phyloP scores from a whole-genome alignment of 1,140 invertebrate genomes.

The Monomorium pharaonis region DNA sequence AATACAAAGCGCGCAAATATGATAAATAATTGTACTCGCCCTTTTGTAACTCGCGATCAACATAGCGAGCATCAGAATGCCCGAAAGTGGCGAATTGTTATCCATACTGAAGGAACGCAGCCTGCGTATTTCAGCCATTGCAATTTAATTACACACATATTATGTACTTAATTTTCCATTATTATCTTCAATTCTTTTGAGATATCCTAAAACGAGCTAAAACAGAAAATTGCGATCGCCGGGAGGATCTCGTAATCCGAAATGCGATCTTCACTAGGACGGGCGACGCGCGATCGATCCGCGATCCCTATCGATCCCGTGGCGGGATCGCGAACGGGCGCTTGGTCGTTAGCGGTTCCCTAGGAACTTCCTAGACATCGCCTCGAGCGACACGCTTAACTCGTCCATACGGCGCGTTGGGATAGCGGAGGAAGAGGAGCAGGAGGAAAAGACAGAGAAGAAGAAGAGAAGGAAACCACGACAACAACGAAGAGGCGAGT shows the following conservation, averaged over 20 bases:
- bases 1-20: background rate
- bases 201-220: background rate
- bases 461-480: background rate
- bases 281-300: slow-evolving; percentile 2
- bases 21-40: background rate
- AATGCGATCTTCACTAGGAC: background rate
- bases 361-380: slow-evolving; percentile 79
- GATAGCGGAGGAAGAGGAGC: background rate
- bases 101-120: background rate
- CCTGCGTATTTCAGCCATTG: background rate
- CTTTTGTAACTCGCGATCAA: background rate
- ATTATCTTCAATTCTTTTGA: background rate
- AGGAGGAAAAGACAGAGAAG: slow-evolving; percentile 14
- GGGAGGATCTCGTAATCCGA: background rate
- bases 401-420: background rate
- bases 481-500: slow-evolving; percentile 58
- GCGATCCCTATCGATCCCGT: slow-evolving; percentile 31
- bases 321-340: slow-evolving; percentile 8
- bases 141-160: no score
- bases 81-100: background rate
- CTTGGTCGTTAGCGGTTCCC: slow-evolving; percentile 57
- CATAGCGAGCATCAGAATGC: background rate
- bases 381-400: slow-evolving; percentile 56
- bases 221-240: background rate
- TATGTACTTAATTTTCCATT: no score